Base-by-base conservation (phyloP, 2,113 vertebrate species). In the Pluvianellus socialis region DNA sequence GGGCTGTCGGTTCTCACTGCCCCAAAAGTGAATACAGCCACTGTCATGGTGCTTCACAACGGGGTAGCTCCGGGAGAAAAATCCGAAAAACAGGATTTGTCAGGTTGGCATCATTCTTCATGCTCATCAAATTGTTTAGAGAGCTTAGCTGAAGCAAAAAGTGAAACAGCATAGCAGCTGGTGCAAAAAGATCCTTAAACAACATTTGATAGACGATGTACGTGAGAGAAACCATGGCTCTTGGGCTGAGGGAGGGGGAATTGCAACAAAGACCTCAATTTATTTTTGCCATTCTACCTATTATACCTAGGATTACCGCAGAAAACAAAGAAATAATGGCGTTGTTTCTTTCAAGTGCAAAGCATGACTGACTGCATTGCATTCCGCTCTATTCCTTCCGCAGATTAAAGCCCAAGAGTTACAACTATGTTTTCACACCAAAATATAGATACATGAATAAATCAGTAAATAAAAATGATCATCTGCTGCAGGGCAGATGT, bases 351-450 rank as follows among this genome's bases (percentile, higher is more conserved):
- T 80, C 83, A 96, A 89, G 63, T 93, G 96, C 75, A 93, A 97
- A 97, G 96, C 56, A 20, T 97, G 93, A 96, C 93, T 95, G 97
- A 86, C 94, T 96, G 94, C 47, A 24, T 88, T 97, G 95, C 77
- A 80, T 91, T 96, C 84, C 82, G 79, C 73, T 90, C 85, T 85
- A 71, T 59, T 95, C 94, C 81, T 95, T 96, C 94, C 2, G 4
- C 75, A 82, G 80, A 96, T 87, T 92, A 96, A 95, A 97, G 79
- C 70, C 59, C 94, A 72, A 63, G 79, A 97, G 93, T 88, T 92
- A 65, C 16, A 27, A 79, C 76, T 87, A 14, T 33, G 67, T 84
- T 91, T 96, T 94, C 88, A 84, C 80, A 94, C 40, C 82, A 95
- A 95, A 93, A 75, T 71, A 52, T 4, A 91, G 47, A 71, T 50